Evolutionary conservation across 2,797 vertebrate species (phyloP).

Genomic region (Chaetophractus vellerosus): DNA sequence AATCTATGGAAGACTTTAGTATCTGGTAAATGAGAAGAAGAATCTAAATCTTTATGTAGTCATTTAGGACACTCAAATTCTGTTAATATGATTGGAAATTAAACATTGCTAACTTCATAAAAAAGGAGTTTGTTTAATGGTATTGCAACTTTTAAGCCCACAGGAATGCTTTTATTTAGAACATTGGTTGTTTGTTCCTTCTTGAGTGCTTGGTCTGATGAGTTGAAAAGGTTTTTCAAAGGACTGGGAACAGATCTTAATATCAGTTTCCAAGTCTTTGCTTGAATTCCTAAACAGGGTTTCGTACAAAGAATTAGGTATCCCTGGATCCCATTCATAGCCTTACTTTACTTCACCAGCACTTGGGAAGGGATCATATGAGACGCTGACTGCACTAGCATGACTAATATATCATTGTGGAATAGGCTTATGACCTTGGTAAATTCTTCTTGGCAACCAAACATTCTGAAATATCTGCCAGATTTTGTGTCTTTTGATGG

Average conservation of each 20-base stretch:
- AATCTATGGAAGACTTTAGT: background rate
- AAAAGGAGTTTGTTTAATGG: constrained; percentile 59
- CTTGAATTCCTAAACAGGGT: constrained; percentile 70
- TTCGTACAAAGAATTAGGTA: constrained; percentile 82
- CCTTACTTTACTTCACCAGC: constrained; percentile 77
- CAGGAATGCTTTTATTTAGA: constrained; percentile 82
- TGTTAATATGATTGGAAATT: constrained; percentile 67
- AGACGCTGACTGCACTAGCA: constrained; percentile 79
- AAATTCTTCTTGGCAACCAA: constrained; percentile 81
- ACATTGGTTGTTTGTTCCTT: constrained; percentile 81
- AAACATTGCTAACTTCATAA: constrained; percentile 34
- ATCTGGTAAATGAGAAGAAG: constrained; percentile 36
- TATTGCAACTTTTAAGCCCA: constrained; percentile 70
- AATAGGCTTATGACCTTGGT: constrained; percentile 77
- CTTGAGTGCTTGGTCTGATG: constrained; percentile 74
- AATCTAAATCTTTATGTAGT: background rate
- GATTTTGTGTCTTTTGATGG: constrained; percentile 69
- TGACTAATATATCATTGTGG: constrained; percentile 81
- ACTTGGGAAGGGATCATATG: constrained; percentile 73
- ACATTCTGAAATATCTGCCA: constrained; percentile 74
- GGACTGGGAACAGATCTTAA: constrained; percentile 79
- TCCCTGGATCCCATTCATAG: constrained; percentile 79
- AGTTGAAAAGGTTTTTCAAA: constrained; percentile 82
- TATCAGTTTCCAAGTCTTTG: constrained; percentile 79
- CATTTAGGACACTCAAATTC: constrained; percentile 1